Conservation (phyloP, 1,140 invertebrate genomes). For the Diorhabda carinulata region DNA sequence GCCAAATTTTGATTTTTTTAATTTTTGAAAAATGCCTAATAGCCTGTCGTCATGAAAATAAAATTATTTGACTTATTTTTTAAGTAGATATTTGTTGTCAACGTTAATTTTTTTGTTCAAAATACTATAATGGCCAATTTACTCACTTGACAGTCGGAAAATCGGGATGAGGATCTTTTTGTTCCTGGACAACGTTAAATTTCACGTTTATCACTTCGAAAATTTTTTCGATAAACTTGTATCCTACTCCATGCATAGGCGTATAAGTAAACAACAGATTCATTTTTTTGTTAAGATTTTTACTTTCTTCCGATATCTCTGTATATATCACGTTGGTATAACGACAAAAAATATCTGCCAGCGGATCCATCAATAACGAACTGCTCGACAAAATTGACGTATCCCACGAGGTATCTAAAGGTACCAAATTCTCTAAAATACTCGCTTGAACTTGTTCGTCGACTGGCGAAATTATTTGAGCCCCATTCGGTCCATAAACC, state of each 20-base stretch:
- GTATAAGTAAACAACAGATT: conserved; percentile 81
- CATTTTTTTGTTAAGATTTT: conserved; percentile 58
- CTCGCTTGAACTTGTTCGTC: conserved; percentile 82
- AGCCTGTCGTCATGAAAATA: too few species aligned
- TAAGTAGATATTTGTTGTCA: too few species aligned
- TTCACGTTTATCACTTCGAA: conserved; percentile 74
- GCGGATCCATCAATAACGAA: conserved; percentile 55
- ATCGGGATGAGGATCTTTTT: conserved; percentile 89
- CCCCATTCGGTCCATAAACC: conserved; percentile 92
- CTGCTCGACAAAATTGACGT: conserved; percentile 46
- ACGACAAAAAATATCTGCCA: conserved; percentile 56
- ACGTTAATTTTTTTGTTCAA: too few species aligned
- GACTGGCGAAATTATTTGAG: conserved; percentile 92
- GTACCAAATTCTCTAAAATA: conserved; percentile 77
- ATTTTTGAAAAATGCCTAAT: too few species aligned
- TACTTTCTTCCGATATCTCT: conserved; percentile 51
- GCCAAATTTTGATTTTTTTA: too few species aligned
- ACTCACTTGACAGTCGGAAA: conserved; percentile 84
- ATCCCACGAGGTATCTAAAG: conserved; percentile 66
- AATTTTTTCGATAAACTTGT: conserved; percentile 70
- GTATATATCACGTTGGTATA: conserved; percentile 63
- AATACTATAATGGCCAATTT: background rate
- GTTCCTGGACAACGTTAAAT: conserved; percentile 76
- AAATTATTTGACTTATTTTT: too few species aligned
- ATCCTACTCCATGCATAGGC: conserved; percentile 97